phyloP scores from a whole-genome alignment of 2,797 vertebrate genomes.

The Eutrigla gurnardus region DNA sequence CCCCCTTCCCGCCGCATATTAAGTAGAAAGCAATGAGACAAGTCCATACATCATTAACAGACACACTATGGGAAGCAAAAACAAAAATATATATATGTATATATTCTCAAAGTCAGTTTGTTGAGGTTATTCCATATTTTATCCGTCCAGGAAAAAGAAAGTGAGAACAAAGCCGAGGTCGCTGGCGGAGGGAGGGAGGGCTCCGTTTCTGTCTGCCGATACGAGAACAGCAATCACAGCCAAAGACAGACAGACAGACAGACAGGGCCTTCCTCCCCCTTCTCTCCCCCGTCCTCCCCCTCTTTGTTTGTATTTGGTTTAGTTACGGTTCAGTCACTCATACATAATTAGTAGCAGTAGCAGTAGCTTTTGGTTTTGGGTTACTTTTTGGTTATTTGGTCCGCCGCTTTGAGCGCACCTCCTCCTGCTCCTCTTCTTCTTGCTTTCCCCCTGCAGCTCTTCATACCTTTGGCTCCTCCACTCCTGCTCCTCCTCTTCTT shows the following conservation, averaged over 20 bases:
- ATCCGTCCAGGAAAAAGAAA: slow-evolving; percentile 74
- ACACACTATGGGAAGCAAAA: slow-evolving; percentile 80
- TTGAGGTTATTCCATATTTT: slow-evolving; percentile 83
- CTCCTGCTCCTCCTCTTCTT: slow-evolving; percentile 53
- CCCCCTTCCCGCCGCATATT: slow-evolving; percentile 42
- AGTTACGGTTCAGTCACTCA: slow-evolving; percentile 75
- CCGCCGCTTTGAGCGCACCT: slow-evolving; percentile 63
- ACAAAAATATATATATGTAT: slow-evolving; percentile 69
- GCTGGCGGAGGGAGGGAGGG: slow-evolving; percentile 44
- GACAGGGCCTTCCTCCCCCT: slow-evolving; percentile 55
- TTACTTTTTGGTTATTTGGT: slow-evolving; percentile 80
- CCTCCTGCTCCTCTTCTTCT: slow-evolving; percentile 58
- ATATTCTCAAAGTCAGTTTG: slow-evolving; percentile 81
- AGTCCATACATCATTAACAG: slow-evolving; percentile 79
- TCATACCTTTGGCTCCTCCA: slow-evolving; percentile 65
- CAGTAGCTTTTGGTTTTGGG: slow-evolving; percentile 81
- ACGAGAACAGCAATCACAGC: slow-evolving; percentile 74
- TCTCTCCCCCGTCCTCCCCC: slow-evolving; percentile 56
- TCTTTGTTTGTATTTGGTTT: slow-evolving; percentile 83
- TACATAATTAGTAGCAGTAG: slow-evolving; percentile 71
- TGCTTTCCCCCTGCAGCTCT: slow-evolving; percentile 69
- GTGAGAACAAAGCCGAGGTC: slow-evolving; percentile 66
- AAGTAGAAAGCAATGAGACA: slow-evolving; percentile 83
- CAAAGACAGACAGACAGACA: slow-evolving; percentile 70
- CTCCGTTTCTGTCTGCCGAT: slow-evolving; percentile 62